These are phyloP conservation scores for Dilophus febrilis DNA, from an alignment of 2,888 invertebrate species.

Conservation along the genomic window DNA sequence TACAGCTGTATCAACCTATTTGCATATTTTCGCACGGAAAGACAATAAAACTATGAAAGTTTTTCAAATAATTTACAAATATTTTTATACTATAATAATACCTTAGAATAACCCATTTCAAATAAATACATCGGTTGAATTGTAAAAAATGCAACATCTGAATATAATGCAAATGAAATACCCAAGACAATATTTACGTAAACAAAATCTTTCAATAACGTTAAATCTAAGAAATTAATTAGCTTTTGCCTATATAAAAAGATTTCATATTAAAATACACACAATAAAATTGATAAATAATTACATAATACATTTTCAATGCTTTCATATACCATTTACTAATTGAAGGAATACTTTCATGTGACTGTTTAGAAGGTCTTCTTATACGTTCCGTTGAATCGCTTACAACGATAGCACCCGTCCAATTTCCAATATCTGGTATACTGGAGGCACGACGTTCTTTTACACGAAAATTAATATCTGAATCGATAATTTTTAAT, in stretches of 20 bases:
- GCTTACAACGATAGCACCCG: conserved; percentile 22
- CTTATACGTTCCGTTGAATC: conserved; percentile 22
- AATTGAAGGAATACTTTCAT: background rate
- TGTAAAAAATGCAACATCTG: conserved; percentile 53
- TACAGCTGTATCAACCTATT: conserved; percentile 41
- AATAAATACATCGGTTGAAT: conserved; percentile 41
- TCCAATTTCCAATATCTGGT: conserved; percentile 28
- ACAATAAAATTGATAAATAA: too few relatives aligned
- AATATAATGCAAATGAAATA: conserved; percentile 46
- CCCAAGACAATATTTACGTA: conserved; percentile 55
- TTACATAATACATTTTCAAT: too few relatives aligned
- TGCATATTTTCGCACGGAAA: background rate
- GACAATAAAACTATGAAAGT: background rate
- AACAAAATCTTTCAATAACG: conserved; percentile 41
- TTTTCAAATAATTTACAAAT: background rate
- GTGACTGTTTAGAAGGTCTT: conserved; percentile 12
- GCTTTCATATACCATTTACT: too few relatives aligned
- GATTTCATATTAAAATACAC: too few relatives aligned
- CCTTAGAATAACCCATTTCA: conserved; percentile 23
- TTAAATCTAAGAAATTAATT: conserved; percentile 43
- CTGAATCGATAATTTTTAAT: background rate
- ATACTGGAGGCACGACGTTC: conserved; percentile 22
- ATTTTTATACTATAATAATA: conserved; percentile 8
- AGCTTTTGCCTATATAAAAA: conserved; percentile 39
- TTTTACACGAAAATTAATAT: too few relatives aligned